Evolutionary conservation across 2,797 vertebrate species (phyloP).

Genomic region (Champsocephalus gunnari): DNA sequence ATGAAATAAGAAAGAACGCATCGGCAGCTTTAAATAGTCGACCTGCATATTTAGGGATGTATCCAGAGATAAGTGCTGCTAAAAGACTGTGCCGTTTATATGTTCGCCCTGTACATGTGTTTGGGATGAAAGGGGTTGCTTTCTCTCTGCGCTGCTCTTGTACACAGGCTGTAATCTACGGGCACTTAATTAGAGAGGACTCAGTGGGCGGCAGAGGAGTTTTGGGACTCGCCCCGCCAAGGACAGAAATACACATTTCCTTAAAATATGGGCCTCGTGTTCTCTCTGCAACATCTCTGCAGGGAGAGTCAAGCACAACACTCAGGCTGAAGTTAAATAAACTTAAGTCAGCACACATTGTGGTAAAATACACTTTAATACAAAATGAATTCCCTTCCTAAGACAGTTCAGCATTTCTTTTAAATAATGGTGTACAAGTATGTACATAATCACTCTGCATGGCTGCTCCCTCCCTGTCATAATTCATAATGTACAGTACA

Average conservation of each 20-base stretch:
- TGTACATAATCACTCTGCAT: background rate
- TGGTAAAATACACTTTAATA: background rate
- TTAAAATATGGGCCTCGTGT: conserved; percentile 50
- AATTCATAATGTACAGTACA: background rate
- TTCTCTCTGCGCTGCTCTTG: conserved; percentile 59
- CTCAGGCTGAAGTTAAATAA: background rate
- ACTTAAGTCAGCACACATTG: background rate
- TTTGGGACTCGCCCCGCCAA: conserved; percentile 71
- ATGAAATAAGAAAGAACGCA: conserved; percentile 28
- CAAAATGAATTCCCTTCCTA: background rate
- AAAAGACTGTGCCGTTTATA: conserved; percentile 59
- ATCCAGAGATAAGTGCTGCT: conserved; percentile 43
- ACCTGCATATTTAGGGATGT: conserved; percentile 27
- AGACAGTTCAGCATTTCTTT: background rate
- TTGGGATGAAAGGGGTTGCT: conserved; percentile 68
- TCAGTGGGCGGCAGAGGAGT: conserved; percentile 72
- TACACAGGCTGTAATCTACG: conserved; percentile 76
- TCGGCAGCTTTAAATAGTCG: conserved; percentile 48
- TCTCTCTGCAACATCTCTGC: conserved; percentile 31
- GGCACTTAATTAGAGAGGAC: conserved; percentile 84
- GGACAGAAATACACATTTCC: conserved; percentile 75
- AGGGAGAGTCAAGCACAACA: background rate
- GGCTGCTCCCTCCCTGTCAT: background rate
- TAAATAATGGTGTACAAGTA: background rate
- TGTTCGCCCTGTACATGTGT: conserved; percentile 67